Conservation (phyloP, 35 echinoderm and acorn worm genomes). For the Ophiothrix spiculata region DNA sequence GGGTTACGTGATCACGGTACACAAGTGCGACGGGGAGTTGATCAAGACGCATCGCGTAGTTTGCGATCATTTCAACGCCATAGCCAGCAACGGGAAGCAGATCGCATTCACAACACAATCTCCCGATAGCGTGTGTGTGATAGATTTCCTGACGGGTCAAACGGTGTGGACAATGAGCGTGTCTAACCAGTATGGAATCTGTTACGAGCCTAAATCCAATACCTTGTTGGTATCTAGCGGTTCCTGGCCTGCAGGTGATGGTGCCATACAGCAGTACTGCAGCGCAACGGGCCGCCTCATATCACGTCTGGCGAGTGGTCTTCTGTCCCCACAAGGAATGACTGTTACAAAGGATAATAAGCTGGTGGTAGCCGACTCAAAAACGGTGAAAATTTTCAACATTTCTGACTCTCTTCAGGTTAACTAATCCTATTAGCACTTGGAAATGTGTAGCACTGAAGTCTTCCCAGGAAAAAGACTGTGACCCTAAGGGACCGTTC, state of each 20-base stretch:
- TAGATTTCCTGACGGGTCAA: neutral
- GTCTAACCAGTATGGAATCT: neutral
- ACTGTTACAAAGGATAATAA: neutral
- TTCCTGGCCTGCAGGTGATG: neutral
- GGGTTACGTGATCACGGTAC: neutral
- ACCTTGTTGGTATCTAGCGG: neutral
- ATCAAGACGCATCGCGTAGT: neutral
- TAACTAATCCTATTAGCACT: too few species aligned
- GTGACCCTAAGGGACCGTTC: too few species aligned
- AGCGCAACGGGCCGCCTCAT: neutral
- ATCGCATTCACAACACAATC: neutral
- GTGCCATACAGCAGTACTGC: neutral
- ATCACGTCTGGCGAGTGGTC: neutral
- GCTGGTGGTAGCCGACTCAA: neutral
- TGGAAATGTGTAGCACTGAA: too few species aligned
- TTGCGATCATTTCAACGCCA: neutral
- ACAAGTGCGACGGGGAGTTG: neutral
- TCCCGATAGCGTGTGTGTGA: neutral
- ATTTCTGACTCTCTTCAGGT: too few species aligned
- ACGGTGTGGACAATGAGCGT: neutral
- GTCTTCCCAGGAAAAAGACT: too few species aligned
- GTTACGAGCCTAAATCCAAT: neutral
- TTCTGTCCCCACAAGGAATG: neutral
- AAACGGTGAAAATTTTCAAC: neutral
- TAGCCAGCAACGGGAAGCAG: neutral